phyloP scores from a whole-genome alignment of 1,140 invertebrate species.

The Sminthurides bifidus region DNA sequence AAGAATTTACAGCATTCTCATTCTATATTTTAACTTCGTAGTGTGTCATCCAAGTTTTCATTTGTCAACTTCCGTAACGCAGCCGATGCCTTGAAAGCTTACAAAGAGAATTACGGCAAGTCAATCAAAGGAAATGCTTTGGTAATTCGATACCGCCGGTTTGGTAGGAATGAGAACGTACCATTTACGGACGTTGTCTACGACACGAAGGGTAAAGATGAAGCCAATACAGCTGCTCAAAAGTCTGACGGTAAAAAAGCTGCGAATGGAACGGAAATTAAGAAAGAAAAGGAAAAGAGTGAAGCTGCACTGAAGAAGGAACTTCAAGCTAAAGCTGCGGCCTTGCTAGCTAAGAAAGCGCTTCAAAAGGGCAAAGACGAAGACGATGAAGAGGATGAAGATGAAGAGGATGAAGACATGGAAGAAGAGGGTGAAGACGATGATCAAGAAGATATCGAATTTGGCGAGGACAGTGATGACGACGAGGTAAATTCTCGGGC shows the following conservation, averaged over 20 bases:
- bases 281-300: background rate
- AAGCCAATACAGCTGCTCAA: background rate
- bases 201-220: background rate
- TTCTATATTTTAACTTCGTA: background rate
- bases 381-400: constrained; percentile 8
- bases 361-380: background rate
- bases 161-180: constrained; percentile 4
- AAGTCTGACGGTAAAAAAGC: background rate
- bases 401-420: constrained; percentile 16
- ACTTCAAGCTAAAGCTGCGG: background rate
- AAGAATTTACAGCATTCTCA: background rate
- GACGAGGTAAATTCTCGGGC: constrained; percentile 1
- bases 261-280: background rate
- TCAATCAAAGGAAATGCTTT: constrained; percentile 10
- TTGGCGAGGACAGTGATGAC: too few species aligned
- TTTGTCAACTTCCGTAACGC: constrained; percentile 15
- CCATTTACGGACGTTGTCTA: background rate
- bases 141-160: constrained; percentile 19
- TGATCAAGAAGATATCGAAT: background rate
- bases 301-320: constrained; percentile 4
- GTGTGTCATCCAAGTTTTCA: constrained; percentile 13
- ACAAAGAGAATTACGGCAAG: constrained; percentile 13
- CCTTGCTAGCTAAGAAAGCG: background rate
- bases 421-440: constrained; percentile 8
- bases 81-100: constrained; percentile 13